A percentile compares a stretch with the other conserved stretches of the same genome.
These are phyloP conservation scores for Steinernema scapterisci DNA, from an alignment of 2,888 invertebrate species.

Conservation along the genomic window DNA sequence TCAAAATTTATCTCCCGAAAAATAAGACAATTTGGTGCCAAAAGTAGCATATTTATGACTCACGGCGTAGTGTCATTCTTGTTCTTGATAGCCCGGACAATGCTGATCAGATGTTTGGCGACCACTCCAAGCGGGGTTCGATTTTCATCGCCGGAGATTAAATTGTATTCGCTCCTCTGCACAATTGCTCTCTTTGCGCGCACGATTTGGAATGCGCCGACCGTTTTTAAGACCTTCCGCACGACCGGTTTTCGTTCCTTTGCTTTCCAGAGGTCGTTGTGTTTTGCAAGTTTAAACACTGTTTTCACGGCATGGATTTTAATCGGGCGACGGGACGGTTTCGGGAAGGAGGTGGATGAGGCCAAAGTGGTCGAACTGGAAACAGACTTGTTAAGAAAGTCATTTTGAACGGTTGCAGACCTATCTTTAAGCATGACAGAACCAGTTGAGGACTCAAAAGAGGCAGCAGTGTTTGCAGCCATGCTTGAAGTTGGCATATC, in stretches of 20 bases:
- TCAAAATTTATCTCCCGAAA: no score
- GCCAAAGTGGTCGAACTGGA: no score
- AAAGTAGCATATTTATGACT: no score
- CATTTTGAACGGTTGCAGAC: neutral
- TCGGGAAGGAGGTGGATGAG: no score
- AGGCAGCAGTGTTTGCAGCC: no score
- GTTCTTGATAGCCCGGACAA: constrained; percentile 34
- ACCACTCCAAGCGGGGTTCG: constrained; percentile 32
- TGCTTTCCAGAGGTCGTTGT: neutral
- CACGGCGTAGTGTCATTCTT: constrained; percentile 29
- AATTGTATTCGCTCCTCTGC: neutral
- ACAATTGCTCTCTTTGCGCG: neutral
- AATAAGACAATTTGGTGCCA: no score
- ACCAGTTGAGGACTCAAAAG: no score
- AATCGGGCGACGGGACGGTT: neutral
- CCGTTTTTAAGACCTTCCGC: neutral
- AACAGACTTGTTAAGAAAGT: neutral
- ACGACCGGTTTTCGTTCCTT: neutral
- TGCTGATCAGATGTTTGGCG: constrained; percentile 27
- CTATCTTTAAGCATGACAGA: no score
- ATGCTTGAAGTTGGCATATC: no score
- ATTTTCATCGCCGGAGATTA: neutral
- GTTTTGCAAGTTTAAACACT: neutral
- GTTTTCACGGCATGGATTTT: neutral
- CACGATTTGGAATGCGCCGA: neutral